Evolutionary conservation across 2,888 invertebrate genomes (phyloP).

Genomic region (Leptopilina syphax): DNA sequence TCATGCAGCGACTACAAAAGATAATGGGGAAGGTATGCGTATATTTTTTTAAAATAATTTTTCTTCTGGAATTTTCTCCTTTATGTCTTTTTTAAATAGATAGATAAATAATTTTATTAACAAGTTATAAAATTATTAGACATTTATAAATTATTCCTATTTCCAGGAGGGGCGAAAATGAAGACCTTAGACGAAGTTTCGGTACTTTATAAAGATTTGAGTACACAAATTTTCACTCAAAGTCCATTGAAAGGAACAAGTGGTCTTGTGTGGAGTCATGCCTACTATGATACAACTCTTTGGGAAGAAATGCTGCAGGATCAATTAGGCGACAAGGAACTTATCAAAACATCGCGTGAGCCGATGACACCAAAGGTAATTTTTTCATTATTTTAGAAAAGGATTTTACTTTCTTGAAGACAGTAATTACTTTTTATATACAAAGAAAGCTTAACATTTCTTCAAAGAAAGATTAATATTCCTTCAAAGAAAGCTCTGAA

Average conservation of each 20-base stretch:
- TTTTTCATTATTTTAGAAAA: not conserved
- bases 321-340: conserved; percentile 80
- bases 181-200: conserved; percentile 81
- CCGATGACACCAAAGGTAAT: conserved; percentile 80
- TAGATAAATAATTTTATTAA: too few relatives aligned
- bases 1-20: conserved; percentile 62
- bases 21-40: conserved; percentile 56
- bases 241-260: conserved; percentile 84
- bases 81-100: not conserved
- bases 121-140: not conserved
- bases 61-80: not conserved
- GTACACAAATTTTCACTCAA: conserved; percentile 83
- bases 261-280: conserved; percentile 89
- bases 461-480: too few relatives aligned
- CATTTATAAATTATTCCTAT: not conserved
- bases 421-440: too few relatives aligned
- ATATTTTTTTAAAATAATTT: not conserved
- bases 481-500: too few relatives aligned
- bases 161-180: conserved; percentile 79
- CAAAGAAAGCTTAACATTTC: too few relatives aligned
- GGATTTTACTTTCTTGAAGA: too few relatives aligned
- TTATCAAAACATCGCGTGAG: conserved; percentile 81
- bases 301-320: conserved; percentile 89
- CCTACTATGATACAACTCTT: conserved; percentile 90
- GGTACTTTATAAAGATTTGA: conserved; percentile 80